phyloP scores from a whole-genome alignment of 1,140 invertebrate genomes.

The Vollenhovia emeryi region DNA sequence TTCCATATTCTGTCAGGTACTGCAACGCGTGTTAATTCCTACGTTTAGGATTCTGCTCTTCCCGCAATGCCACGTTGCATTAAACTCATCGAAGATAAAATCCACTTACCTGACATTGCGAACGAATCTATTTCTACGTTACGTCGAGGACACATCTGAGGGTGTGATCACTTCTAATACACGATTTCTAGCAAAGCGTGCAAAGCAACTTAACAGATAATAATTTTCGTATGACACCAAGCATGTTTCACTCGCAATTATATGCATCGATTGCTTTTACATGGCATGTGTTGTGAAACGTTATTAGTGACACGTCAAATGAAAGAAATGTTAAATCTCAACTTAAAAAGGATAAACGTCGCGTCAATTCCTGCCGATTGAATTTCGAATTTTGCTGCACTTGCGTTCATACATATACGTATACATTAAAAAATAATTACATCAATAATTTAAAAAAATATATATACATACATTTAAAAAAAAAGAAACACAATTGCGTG shows the following conservation, averaged over 20 bases:
- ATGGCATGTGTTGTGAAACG: neutral
- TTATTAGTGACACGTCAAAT: neutral
- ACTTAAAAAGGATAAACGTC: neutral
- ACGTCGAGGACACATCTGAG: neutral
- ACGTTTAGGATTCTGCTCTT: neutral
- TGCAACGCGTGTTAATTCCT: slow-evolving; percentile 77
- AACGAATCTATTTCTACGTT: slow-evolving; percentile 10
- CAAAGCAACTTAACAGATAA: slow-evolving; percentile 34
- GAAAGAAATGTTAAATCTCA: neutral
- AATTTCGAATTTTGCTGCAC: neutral
- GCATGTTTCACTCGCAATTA: neutral
- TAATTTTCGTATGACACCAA: neutral
- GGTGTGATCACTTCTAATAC: neutral
- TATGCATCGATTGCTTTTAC: neutral
- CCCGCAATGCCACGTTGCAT: neutral
- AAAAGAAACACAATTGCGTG: slow-evolving; percentile 30
- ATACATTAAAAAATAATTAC: slow-evolving; percentile 29
- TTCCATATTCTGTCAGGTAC: slow-evolving; percentile 93
- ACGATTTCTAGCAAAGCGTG: slow-evolving; percentile 41
- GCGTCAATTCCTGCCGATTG: neutral
- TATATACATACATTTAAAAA: neutral
- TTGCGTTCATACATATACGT: neutral
- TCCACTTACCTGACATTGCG: slow-evolving; percentile 36
- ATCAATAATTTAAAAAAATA: too few species aligned
- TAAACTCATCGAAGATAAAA: neutral